Base-by-base conservation (phyloP, 2,797 vertebrate species). In the Microhierax caerulescens region DNA sequence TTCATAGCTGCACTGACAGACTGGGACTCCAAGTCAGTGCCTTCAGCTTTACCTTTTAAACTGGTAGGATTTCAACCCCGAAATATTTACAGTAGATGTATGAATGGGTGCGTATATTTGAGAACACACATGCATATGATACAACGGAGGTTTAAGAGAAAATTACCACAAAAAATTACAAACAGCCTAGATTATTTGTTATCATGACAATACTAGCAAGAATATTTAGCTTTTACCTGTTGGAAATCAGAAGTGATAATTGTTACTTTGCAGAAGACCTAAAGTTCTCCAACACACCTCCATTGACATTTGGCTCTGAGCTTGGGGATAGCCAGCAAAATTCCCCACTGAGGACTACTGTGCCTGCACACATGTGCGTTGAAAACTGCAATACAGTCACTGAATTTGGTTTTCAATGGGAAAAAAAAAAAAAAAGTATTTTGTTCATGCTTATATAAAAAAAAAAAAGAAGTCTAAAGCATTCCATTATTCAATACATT, bases 291-390 rank as follows among this genome's bases (percentile, higher is more conserved):
- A n/a, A 13, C 17, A 5, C 17, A 12, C 13, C 25, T 64, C 21
- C 19, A 9, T 72, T 79, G 8, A 47, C 13, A 13, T 69, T 69
- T 2, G 2, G 5, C 7, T 41, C 13, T 74, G 39, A 75, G 7
- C 7, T 45, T 72, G 23, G 13, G n/a, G 41, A 47, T 19, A 68
- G 21, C 4, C 23, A 78, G 25, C 4, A 87, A 84, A 91, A 80
- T 60, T 60, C 3, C 14, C 7, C 6, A 2, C 25, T 20, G 8
- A 80, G 11, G n/a, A 61, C 36, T 68, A 20, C 15, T 28, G 17
- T 36, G 27, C 10, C 57, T 36, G 9, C 15, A 36, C 13, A 25
- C 0, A 0, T 4, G 4, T 23, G 2, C 34, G 20, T 14, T 43
- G 19, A 56, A 68, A 76, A 72, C 4, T 47, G 48, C 3, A 8